A percentile compares a stretch with the other conserved stretches of the same genome.
Conservation (phyloP, 2,797 vertebrate species). For the Austrolebias charrua region DNA sequence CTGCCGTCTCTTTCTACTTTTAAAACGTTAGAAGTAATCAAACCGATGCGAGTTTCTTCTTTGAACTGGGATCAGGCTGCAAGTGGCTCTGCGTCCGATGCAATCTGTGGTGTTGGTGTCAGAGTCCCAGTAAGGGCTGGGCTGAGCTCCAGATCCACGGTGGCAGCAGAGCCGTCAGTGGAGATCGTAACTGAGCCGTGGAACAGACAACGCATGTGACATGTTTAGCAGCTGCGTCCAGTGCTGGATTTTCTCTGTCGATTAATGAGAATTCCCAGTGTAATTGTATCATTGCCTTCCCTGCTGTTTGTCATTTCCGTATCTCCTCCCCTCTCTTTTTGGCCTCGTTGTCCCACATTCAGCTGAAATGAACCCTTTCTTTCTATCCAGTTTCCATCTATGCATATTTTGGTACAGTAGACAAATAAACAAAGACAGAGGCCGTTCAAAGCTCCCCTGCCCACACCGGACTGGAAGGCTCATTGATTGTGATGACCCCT, state of each 20-base stretch:
- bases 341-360: constrained; percentile 56
- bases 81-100: constrained; percentile 14
- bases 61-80: constrained; percentile 7
- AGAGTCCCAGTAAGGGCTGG: constrained; percentile 21
- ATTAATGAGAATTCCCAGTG: constrained; percentile 61
- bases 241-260: constrained; percentile 28
- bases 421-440: constrained; percentile 46
- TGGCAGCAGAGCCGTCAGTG: constrained; percentile 15
- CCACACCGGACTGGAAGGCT: constrained; percentile 55
- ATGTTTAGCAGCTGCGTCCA: constrained; percentile 21
- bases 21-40: not conserved
- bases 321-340: constrained; percentile 47
- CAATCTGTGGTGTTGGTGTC: constrained; percentile 22
- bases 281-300: constrained; percentile 61
- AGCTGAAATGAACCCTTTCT: constrained; percentile 51
- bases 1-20: not conserved
- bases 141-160: constrained; percentile 9
- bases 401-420: constrained; percentile 46
- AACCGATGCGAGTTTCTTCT: not conserved
- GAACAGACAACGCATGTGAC: not conserved
- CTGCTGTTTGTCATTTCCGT: constrained; percentile 60
- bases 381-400: constrained; percentile 31
- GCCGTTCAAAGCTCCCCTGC: constrained; percentile 51
- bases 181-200: constrained; percentile 9
- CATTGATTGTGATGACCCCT: constrained; percentile 34